phyloP scores from a whole-genome alignment of 2,888 invertebrate species.

The Phaedon cochleariae region DNA sequence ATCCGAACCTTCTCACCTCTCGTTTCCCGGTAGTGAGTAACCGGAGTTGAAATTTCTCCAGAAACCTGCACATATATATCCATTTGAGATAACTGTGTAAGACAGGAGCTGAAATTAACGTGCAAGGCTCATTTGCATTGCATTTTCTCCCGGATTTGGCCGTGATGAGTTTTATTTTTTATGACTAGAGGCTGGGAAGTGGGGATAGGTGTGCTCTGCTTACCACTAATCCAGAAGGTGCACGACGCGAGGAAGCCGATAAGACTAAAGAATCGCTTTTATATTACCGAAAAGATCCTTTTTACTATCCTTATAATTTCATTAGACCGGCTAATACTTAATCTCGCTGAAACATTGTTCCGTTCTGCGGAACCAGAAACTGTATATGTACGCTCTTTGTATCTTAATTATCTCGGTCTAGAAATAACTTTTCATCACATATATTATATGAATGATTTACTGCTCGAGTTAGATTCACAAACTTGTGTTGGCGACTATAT shows the following conservation, averaged over 20 bases:
- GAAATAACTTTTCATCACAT: constrained; percentile 10
- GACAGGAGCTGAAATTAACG: constrained; percentile 48
- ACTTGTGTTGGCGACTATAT: too few species aligned
- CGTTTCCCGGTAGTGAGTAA: constrained; percentile 25
- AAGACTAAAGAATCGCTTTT: constrained; percentile 42
- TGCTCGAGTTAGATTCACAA: too few species aligned
- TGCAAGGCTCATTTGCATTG: constrained; percentile 54
- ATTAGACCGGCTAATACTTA: constrained; percentile 50
- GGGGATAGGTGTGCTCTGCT: constrained; percentile 33
- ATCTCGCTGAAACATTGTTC: constrained; percentile 43
- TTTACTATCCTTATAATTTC: constrained; percentile 48
- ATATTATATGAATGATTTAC: background rate
- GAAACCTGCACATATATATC: constrained; percentile 35
- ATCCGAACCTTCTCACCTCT: constrained; percentile 24
- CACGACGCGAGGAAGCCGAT: constrained; percentile 33
- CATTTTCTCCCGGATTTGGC: constrained; percentile 51
- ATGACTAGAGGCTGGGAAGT: constrained; percentile 32
- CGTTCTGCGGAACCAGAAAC: constrained; percentile 39
- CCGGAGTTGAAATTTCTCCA: constrained; percentile 27
- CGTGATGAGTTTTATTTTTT: constrained; percentile 56
- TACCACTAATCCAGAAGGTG: constrained; percentile 42
- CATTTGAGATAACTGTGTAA: constrained; percentile 42
- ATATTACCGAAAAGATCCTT: constrained; percentile 41
- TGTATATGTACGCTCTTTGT: constrained; percentile 39
- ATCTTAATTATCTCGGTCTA: constrained; percentile 29